Percentiles rank a stretch among this genome's conserved stretches.
Conservation (phyloP, 2,888 invertebrate species). For the Lasioglossum morio region DNA sequence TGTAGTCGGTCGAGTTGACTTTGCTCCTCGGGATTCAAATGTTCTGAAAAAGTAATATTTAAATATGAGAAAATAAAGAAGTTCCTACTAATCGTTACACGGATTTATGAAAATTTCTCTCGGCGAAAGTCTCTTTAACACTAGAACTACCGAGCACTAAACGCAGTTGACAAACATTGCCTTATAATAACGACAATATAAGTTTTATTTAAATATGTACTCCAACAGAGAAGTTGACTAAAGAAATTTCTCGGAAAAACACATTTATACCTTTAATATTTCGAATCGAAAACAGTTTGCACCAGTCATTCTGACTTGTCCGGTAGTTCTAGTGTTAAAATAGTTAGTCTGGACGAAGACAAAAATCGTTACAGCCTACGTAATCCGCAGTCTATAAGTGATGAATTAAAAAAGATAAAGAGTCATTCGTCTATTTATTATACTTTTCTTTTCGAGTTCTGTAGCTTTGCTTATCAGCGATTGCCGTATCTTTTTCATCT, state of each 20-base stretch:
- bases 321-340: too few species aligned
- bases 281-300: too few species aligned
- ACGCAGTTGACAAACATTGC: too few species aligned
- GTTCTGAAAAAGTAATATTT: conserved; percentile 27
- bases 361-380: not conserved
- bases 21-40: conserved; percentile 36
- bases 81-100: not conserved
- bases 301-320: too few species aligned
- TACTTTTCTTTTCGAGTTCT: conserved; percentile 44
- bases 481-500: conserved; percentile 25
- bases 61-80: not conserved
- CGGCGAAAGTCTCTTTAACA: not conserved
- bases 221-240: too few species aligned
- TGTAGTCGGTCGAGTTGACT: conserved; percentile 28
- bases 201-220: too few species aligned
- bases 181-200: too few species aligned
- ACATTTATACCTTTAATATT: too few species aligned
- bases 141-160: too few species aligned
- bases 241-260: too few species aligned
- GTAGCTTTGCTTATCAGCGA: conserved; percentile 20
- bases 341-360: not conserved
- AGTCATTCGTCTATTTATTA: not conserved
- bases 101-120: not conserved
- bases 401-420: not conserved
- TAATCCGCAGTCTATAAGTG: not conserved